Evolutionary conservation across 2,888 invertebrate species (phyloP).

Genomic region (Scaeva pyrastri): DNA sequence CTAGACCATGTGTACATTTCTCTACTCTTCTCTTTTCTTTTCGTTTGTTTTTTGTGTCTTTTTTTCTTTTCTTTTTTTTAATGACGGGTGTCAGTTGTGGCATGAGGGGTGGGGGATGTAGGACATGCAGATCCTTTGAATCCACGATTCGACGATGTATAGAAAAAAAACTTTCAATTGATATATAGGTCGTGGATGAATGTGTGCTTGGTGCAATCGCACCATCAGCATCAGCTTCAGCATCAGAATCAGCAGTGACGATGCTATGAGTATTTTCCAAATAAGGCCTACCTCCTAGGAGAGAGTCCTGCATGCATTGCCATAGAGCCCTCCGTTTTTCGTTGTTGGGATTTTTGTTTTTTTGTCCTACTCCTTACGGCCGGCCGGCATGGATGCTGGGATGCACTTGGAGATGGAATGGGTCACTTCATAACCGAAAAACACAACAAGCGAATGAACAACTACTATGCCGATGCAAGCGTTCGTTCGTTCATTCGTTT

Average conservation of each 20-base stretch:
- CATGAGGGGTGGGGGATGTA: too few relatives aligned
- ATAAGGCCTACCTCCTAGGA: slow-evolving; percentile 67
- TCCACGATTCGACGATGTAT: slow-evolving; percentile 5
- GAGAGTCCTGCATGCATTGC: slow-evolving; percentile 14
- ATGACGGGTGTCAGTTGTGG: slow-evolving; percentile 51
- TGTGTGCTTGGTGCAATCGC: slow-evolving; percentile 41
- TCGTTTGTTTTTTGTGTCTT: too few relatives aligned
- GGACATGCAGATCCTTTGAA: slow-evolving; percentile 35
- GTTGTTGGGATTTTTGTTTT: slow-evolving; percentile 21
- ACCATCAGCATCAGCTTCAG: background rate
- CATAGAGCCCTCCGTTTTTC: slow-evolving; percentile 35
- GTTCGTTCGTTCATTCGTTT: slow-evolving; percentile 3
- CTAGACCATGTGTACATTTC: slow-evolving; percentile 18
- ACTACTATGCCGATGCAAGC: slow-evolving; percentile 43
- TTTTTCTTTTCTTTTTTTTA: slow-evolving; percentile 28
- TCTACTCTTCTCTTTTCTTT: slow-evolving; percentile 14
- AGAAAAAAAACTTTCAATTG: slow-evolving; percentile 53
- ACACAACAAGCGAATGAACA: slow-evolving; percentile 67
- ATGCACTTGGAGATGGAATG: background rate
- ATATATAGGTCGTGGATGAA: slow-evolving; percentile 69
- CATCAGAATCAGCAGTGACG: slow-evolving; percentile 13
- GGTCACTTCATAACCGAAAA: slow-evolving; percentile 70
- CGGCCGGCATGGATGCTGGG: background rate
- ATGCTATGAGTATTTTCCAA: slow-evolving; percentile 51
- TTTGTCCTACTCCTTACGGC: background rate